phyloP scores from a whole-genome alignment of 2,888 invertebrate genomes.

The Ischnus inquisitorius region DNA sequence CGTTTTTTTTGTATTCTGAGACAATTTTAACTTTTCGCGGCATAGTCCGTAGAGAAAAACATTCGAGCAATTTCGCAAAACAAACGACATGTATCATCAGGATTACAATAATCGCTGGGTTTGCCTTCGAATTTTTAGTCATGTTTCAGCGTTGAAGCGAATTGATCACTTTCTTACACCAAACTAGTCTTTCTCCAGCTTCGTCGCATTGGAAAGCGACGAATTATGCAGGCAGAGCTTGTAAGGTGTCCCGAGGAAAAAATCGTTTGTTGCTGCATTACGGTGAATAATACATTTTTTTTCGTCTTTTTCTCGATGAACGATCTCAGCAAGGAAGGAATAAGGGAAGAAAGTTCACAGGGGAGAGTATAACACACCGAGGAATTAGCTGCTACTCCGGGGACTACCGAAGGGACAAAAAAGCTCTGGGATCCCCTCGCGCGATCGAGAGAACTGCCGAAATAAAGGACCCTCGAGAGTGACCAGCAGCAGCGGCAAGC shows the following conservation, averaged over 20 bases:
- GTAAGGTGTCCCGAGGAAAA: background rate
- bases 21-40: constrained; percentile 7
- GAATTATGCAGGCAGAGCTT: background rate
- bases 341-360: background rate
- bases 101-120: no score
- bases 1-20: background rate
- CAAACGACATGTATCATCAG: no score
- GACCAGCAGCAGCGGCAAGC: constrained; percentile 52
- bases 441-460: constrained; percentile 62
- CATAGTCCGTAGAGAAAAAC: background rate
- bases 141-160: no score
- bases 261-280: constrained; percentile 13
- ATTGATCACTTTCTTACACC: no score
- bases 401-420: constrained; percentile 63
- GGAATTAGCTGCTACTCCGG: constrained; percentile 64
- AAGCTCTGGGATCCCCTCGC: constrained; percentile 53
- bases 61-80: no score
- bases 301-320: background rate
- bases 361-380: constrained; percentile 60
- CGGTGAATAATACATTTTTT: background rate
- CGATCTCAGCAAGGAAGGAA: constrained; percentile 10
- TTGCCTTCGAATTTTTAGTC: no score
- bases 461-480: constrained; percentile 66
- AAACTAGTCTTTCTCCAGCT: constrained; percentile 10
- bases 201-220: constrained; percentile 28